Conservation (phyloP, 2,797 vertebrate genomes). For the Australoheros facetus region DNA sequence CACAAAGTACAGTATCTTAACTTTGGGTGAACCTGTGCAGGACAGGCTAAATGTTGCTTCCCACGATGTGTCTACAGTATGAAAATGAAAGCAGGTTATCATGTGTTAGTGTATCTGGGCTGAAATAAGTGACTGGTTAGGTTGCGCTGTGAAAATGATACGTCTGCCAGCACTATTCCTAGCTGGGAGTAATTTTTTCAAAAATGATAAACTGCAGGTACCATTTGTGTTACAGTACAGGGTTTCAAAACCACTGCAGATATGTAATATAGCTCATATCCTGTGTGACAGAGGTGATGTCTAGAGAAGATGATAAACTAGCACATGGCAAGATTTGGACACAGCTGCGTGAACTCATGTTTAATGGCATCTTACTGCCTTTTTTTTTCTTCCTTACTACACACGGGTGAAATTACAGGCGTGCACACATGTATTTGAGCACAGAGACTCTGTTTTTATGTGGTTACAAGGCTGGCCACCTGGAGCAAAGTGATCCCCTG, state of each 20-base stretch:
- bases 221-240: neutral
- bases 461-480: slow-evolving; percentile 39
- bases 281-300: neutral
- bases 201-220: slow-evolving; percentile 4
- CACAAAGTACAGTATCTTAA: slow-evolving; percentile 21
- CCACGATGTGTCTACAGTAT: neutral
- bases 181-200: neutral
- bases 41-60: neutral
- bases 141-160: neutral
- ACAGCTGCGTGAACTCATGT: slow-evolving; percentile 8
- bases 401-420: slow-evolving; percentile 14
- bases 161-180: neutral
- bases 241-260: neutral
- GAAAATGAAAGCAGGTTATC: neutral
- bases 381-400: neutral
- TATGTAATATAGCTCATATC: neutral
- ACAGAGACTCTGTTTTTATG: neutral
- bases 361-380: neutral
- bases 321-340: neutral
- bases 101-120: neutral
- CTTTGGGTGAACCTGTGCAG: slow-evolving; percentile 13
- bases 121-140: neutral
- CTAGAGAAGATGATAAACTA: slow-evolving; percentile 14
- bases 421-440: neutral
- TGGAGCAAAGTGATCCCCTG: slow-evolving; percentile 40